These are phyloP conservation scores for Anoplopoma fimbria DNA, from an alignment of 2,113 vertebrate species.

Conservation along the genomic window DNA sequence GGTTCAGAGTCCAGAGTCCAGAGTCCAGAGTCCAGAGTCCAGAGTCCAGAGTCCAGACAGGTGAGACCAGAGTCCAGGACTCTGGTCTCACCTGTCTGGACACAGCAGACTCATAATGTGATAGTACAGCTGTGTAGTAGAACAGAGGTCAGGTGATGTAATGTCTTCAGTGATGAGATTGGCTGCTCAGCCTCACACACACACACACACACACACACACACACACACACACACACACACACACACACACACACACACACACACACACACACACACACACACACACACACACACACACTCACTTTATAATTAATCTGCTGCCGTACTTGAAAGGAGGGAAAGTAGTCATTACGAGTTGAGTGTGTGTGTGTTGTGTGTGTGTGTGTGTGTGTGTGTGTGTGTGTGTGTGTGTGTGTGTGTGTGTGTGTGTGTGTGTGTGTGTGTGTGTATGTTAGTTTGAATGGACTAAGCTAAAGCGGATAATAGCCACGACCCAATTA, in stretches of 20 bases:
- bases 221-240: conserved; percentile 17
- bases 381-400: conserved; percentile 3
- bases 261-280: conserved; percentile 12
- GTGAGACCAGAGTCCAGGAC: too few species aligned
- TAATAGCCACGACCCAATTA: conserved; percentile 70
- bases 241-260: conserved; percentile 20
- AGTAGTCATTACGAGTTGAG: conserved; percentile 54
- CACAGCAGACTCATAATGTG: background rate
- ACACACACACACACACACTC: conserved; percentile 13
- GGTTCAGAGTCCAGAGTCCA: too few species aligned
- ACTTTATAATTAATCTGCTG: conserved; percentile 3
- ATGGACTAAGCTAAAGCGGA: conserved; percentile 57
- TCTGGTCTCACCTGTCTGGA: background rate
- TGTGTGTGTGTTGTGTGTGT: conserved; percentile 9
- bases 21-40: too few species aligned
- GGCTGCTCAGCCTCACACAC: conserved; percentile 1
- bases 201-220: conserved; percentile 12
- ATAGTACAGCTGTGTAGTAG: background rate
- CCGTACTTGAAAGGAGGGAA: background rate
- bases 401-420: conserved; percentile 10
- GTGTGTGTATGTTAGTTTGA: background rate
- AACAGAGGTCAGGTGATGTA: conserved; percentile 34
- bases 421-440: conserved; percentile 13
- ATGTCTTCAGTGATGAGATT: conserved; percentile 55
- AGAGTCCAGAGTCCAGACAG: too few species aligned